Conservation (phyloP, 2,113 vertebrate species). For the Physeter macrocephalus region DNA sequence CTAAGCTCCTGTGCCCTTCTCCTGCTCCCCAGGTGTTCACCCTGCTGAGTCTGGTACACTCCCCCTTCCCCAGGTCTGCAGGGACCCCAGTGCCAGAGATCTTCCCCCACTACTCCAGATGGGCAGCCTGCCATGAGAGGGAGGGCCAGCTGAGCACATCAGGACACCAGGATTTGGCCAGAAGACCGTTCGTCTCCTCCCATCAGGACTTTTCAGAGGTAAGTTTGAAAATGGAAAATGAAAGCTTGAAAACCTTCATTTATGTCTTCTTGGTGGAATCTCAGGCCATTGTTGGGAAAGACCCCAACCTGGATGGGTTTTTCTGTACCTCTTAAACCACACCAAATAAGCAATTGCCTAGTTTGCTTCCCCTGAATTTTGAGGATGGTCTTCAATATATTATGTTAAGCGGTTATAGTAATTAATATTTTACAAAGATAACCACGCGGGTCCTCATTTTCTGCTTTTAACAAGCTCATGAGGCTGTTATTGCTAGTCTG, state of each 20-base stretch:
- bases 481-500: background rate
- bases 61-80: background rate
- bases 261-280: background rate
- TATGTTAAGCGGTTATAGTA: background rate
- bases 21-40: background rate
- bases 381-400: background rate
- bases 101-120: background rate
- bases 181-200: background rate
- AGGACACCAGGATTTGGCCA: background rate
- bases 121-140: background rate
- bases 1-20: background rate
- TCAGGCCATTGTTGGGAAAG: background rate
- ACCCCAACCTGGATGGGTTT: background rate
- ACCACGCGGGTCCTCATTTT: background rate
- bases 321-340: background rate
- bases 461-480: background rate
- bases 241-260: background rate
- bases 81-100: background rate
- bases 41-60: background rate
- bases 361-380: background rate
- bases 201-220: slow-evolving; percentile 30
- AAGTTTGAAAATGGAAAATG: background rate
- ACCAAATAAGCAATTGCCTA: background rate
- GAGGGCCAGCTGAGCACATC: background rate
- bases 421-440: background rate